A percentile compares a stretch with the other conserved stretches of the same genome.
These are phyloP conservation scores for Plodia interpunctella DNA, from an alignment of 1,140 invertebrate genomes.

Conservation along the genomic window DNA sequence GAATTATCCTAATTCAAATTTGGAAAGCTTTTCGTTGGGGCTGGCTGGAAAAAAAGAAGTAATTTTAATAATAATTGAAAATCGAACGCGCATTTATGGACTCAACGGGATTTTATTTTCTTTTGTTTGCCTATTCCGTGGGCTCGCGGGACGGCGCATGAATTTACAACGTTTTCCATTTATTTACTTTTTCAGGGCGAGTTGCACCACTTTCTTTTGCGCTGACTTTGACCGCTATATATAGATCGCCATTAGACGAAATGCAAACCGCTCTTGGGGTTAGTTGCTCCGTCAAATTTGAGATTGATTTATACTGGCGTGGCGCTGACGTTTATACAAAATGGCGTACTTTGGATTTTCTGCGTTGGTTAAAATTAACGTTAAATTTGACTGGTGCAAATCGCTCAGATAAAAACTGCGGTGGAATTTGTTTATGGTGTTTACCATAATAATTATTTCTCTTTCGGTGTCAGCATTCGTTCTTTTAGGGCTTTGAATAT, in stretches of 20 bases:
- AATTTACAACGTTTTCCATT: constrained; percentile 6
- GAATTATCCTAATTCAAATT: background rate
- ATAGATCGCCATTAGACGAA: too few species aligned
- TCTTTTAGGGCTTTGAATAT: background rate
- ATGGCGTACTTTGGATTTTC: too few species aligned
- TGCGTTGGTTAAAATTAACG: too few species aligned
- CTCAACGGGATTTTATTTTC: background rate
- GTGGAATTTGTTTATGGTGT: background rate
- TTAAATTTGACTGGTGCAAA: too few species aligned
- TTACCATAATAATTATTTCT: background rate
- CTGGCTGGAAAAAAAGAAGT: background rate
- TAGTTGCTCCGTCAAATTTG: too few species aligned
- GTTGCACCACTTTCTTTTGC: too few species aligned
- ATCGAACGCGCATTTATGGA: background rate
- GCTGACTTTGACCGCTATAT: too few species aligned
- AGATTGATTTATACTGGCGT: too few species aligned
- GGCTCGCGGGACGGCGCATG: background rate
- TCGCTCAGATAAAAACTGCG: too few species aligned
- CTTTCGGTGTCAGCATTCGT: background rate
- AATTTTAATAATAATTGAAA: constrained; percentile 6
- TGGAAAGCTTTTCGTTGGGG: background rate
- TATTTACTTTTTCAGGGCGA: constrained; percentile 3
- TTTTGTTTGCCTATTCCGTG: background rate
- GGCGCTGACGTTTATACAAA: too few species aligned
- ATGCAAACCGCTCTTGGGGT: too few species aligned